phyloP scores from a whole-genome alignment of 2,113 vertebrate species.

The Oxygymnocypris stewartii region DNA sequence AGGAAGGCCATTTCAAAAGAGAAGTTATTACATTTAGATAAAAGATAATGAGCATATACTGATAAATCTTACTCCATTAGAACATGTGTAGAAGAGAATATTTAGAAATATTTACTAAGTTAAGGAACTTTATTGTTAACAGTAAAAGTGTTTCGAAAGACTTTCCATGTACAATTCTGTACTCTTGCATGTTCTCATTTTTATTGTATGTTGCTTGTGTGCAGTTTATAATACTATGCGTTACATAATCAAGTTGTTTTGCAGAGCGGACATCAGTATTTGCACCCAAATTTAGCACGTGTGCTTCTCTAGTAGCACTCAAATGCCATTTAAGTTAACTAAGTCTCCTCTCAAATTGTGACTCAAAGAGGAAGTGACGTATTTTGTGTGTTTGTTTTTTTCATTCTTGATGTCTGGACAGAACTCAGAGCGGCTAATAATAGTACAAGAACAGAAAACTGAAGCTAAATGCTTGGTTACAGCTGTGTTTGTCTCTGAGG shows the following conservation, averaged over 20 bases:
- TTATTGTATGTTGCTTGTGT: not conserved
- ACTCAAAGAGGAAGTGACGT: slow-evolving; percentile 8
- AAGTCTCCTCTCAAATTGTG: not conserved
- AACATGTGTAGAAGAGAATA: not conserved
- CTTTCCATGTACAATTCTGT: not conserved
- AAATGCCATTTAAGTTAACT: not conserved
- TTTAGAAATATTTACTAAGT: not conserved
- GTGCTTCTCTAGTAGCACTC: not conserved
- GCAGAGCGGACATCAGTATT: not conserved
- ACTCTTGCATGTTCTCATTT: not conserved
- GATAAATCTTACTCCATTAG: not conserved
- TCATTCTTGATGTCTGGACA: not conserved
- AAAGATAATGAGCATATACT: not conserved
- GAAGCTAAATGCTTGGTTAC: not conserved
- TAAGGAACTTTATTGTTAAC: not conserved
- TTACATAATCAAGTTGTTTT: not conserved
- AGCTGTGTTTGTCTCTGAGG: slow-evolving; percentile 2
- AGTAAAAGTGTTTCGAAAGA: not conserved
- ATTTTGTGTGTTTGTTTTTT: not conserved
- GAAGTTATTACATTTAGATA: not conserved
- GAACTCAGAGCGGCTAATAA: not conserved
- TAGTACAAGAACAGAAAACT: not conserved
- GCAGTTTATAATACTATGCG: not conserved
- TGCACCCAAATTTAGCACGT: not conserved
- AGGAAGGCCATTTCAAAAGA: not conserved